These are phyloP conservation scores for Drosophila atroscutellata DNA, from an alignment of 2,888 invertebrate genomes.

Conservation along the genomic window DNA sequence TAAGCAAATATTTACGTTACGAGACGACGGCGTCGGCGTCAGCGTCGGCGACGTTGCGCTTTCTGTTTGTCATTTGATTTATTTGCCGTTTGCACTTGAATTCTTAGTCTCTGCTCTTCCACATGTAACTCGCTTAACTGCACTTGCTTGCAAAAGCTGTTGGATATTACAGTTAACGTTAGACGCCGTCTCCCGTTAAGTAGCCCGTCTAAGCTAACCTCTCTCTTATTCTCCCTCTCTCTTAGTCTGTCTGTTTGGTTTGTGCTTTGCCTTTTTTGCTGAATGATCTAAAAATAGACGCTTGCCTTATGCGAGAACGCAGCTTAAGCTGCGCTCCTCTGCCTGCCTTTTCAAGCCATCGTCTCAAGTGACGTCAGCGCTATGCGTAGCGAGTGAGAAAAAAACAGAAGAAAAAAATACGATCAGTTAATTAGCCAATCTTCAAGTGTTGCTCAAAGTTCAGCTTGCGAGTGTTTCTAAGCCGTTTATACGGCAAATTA, in stretches of 20 bases:
- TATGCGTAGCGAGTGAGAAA: constrained; percentile 3
- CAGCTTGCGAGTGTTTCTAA: neutral
- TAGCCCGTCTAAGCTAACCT: constrained; percentile 46
- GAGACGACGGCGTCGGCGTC: constrained; percentile 18
- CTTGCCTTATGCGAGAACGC: constrained; percentile 54
- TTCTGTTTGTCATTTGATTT: constrained; percentile 76
- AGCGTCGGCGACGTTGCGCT: constrained; percentile 46
- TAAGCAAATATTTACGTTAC: constrained; percentile 55
- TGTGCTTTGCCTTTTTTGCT: constrained; percentile 40
- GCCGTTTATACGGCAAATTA: constrained; percentile 1
- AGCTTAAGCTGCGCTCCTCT: constrained; percentile 37
- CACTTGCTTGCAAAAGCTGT: constrained; percentile 63
- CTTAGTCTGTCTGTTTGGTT: constrained; percentile 15
- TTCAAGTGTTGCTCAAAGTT: constrained; percentile 18
- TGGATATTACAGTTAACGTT: constrained; percentile 75
- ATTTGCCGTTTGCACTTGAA: constrained; percentile 80
- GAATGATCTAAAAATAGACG: constrained; percentile 53
- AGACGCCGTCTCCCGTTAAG: constrained; percentile 63
- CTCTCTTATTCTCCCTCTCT: neutral
- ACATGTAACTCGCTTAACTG: constrained; percentile 69
- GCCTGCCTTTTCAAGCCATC: constrained; percentile 10
- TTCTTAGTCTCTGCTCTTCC: constrained; percentile 50
- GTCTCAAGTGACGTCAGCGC: constrained; percentile 50
- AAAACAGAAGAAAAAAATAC: neutral
- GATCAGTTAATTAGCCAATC: constrained; percentile 38